A percentile compares a stretch with the other conserved stretches of the same genome.
Evolutionary conservation across 2,113 vertebrate genomes (phyloP).

Genomic region (Acinonyx jubatus): DNA sequence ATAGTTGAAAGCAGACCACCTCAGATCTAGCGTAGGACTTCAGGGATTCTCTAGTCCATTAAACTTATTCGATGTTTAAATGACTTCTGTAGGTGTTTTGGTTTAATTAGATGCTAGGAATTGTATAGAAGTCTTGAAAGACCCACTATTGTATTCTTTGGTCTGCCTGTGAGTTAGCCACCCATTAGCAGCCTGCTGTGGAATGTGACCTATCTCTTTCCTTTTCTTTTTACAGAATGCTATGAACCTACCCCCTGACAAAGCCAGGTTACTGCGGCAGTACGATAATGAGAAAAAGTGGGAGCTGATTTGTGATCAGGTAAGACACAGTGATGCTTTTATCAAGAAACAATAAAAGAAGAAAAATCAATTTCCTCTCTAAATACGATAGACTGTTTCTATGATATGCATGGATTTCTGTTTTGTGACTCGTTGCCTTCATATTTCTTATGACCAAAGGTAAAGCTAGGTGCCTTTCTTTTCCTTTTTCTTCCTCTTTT

Average conservation of each 20-base stretch:
- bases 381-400: not conserved
- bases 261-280: slow-evolving; percentile 95
- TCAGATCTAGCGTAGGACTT: not conserved
- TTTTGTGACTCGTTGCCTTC: not conserved
- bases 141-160: not conserved
- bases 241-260: slow-evolving; percentile 99
- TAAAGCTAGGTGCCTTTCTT: not conserved
- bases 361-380: not conserved
- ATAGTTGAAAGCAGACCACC: not conserved
- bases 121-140: not conserved
- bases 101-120: slow-evolving; percentile 19
- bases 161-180: not conserved
- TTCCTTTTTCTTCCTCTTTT: no score
- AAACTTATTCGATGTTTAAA: not conserved
- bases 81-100: not conserved
- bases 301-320: slow-evolving; percentile 99
- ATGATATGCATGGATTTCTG: not conserved
- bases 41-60: not conserved
- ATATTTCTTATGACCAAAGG: not conserved
- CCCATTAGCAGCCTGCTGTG: not conserved
- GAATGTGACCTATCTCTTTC: slow-evolving; percentile 51
- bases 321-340: slow-evolving; percentile 73
- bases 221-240: slow-evolving; percentile 90
- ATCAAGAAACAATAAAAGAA: accelerated
- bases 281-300: slow-evolving; percentile 99